Percentiles rank a stretch among this genome's conserved stretches.
phyloP scores from a whole-genome alignment of 2,113 vertebrate genomes.

The Opisthocomus hoazin region DNA sequence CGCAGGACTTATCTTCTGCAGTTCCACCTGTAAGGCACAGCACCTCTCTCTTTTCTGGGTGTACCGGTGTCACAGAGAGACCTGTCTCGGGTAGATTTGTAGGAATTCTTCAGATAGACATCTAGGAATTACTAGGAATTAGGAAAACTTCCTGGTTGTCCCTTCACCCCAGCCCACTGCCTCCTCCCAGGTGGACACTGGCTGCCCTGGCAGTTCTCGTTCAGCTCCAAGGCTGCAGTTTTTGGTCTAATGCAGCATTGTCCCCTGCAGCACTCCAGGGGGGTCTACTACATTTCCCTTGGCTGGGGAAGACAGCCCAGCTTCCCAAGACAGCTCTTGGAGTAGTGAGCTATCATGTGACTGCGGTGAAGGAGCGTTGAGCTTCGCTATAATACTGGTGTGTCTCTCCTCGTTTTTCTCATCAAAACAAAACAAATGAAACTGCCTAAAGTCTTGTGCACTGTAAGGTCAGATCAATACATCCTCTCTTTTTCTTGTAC shows the following conservation, averaged over 20 bases:
- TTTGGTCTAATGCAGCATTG: background rate
- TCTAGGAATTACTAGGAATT: background rate
- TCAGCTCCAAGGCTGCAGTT: background rate
- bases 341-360: background rate
- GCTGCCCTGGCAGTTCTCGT: background rate
- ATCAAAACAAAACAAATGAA: background rate
- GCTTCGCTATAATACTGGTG: background rate
- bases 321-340: background rate
- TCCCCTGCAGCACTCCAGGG: background rate
- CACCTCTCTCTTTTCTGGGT: background rate
- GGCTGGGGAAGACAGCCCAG: background rate
- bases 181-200: background rate
- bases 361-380: background rate
- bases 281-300: background rate
- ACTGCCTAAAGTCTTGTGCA: background rate
- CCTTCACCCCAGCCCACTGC: background rate
- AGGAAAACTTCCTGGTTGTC: background rate
- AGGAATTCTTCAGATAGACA: background rate
- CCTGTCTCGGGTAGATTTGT: background rate
- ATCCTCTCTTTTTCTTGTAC: background rate
- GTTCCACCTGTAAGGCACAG: background rate
- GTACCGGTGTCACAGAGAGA: background rate
- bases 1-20: fast-evolving
- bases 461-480: background rate
- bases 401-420: background rate